Base-by-base conservation (phyloP, 2,888 invertebrate genomes). In the Diplolepis rosae region DNA sequence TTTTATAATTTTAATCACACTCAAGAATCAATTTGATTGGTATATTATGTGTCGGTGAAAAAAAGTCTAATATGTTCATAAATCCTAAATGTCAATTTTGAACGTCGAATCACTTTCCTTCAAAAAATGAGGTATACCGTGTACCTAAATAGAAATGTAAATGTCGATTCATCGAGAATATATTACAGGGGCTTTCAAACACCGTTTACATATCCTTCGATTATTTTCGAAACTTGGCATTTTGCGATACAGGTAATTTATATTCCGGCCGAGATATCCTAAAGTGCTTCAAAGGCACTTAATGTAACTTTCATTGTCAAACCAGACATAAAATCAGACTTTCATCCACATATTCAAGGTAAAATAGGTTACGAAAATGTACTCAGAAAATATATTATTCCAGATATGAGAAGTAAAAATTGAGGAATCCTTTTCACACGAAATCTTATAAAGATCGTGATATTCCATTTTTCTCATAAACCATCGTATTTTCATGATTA, bases 211-310 rank as follows among this genome's bases (percentile, higher is more conserved):
- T 39, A 61, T 15, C 39, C 61, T 27, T 61, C 27, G 61, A 39
- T 61, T 61, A 61, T 61, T 27, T 61, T 61, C 39, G 24, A 27
- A 39, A 39, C 39, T 61, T 27, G 24, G 15, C n/a, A 39, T 61
- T 61, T 24, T 61, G n/a, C n/a, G 39, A 39, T 39, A 61, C 35
- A 15, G 35, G 61, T 61, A 61, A 61, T 39, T 61, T 61, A 61
- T 42, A 61, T 61, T 61, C 39, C 2, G 27, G 15, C 22, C 22
- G 22, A 22, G 18, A 22, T 7, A 45, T 61, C 18, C 24, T 39
- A 39, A 61, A 56, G 56, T 22, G 56, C 13, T 56, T 22, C 2
- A 13, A 56, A 56, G 35, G 32, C 13, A 22, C 56, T 35, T 18
- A 2, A 50, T 24, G 11, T 50, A 50, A 27, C 27, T 50, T 50